Base-by-base conservation (phyloP, 2,888 invertebrate genomes). In the Eulithis testata region DNA sequence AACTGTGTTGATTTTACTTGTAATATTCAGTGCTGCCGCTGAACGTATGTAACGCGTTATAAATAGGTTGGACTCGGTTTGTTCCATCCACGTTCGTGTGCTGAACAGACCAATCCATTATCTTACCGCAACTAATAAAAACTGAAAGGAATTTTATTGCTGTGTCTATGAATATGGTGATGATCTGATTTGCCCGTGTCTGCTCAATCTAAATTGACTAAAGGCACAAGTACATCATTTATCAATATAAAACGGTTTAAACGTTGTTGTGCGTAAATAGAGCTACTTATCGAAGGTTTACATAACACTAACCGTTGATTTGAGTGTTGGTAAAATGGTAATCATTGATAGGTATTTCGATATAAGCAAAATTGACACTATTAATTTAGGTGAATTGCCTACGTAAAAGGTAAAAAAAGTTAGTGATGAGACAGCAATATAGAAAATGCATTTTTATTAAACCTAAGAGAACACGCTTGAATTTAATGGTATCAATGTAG, bases 101-200 rank as follows among this genome's bases (percentile, higher is more conserved):
- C 83, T 83, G 84, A 88, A 88, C 90, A 89, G 89, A 84, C 84
- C 84, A 78, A 80, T 85, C 88, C 87, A 89, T 91, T 91, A 91
- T 91, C 88, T 88, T 84, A 84, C 86, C 82, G 83, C 85, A 86
- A 85, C 86, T 84, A 89, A 90, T 91, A 90, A 91, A 90, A 88
- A 86, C 84, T 85, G 78, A 88, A 90, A 87, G 89, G 87, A 88
- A 89, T 88, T 82, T 85, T 76, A 79, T 78, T 78, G 79, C 79
- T 78, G 72, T 77, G 72, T 65, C 71, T 76, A 73, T 74, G 72
- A 73, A 74, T 74, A 77, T 78, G 74, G 77, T 68, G 68, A 74
- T 75, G 71, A 71, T 75, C 73, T 71, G 73, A 60, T 59, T 68
- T 47, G 45, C 49, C 55, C 52, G 52, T 59, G 60, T 59, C 56